Conservation (phyloP, 2,888 invertebrate genomes). For the Leptinotarsa peninsularis region DNA sequence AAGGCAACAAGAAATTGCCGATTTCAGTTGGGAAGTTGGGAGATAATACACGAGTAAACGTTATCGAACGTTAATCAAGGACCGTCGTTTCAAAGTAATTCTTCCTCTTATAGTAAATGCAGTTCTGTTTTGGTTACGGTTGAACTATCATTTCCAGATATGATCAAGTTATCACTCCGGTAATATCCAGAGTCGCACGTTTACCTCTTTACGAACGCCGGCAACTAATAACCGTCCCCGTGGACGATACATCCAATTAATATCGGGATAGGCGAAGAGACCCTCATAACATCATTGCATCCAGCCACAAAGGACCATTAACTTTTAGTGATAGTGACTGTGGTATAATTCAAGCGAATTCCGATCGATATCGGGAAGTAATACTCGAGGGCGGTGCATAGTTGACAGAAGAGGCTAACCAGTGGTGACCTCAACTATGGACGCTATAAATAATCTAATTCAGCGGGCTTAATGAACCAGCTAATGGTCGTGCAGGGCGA, state of each 20-base stretch:
- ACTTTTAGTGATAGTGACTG: conserved; percentile 57
- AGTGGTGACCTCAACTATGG: conserved; percentile 48
- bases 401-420: conserved; percentile 54
- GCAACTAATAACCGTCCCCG: conserved; percentile 38
- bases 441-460: conserved; percentile 55
- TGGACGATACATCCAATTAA: conserved; percentile 50
- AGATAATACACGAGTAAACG: too few species aligned
- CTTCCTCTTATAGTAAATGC: too few species aligned
- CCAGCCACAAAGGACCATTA: conserved; percentile 59
- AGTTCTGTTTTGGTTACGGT: too few species aligned
- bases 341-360: conserved; percentile 56
- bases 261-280: conserved; percentile 47
- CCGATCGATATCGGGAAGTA: conserved; percentile 53
- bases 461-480: conserved; percentile 54
- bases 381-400: conserved; percentile 48
- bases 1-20: too few species aligned
- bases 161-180: conserved; percentile 9
- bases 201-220: conserved; percentile 22
- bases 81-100: too few species aligned
- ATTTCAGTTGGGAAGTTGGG: too few species aligned
- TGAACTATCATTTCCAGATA: not conserved
- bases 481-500: conserved; percentile 44
- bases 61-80: too few species aligned
- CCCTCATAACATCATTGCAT: conserved; percentile 57
- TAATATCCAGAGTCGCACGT: not conserved